Evolutionary conservation across 2,113 vertebrate genomes (phyloP), one percentile per base, ranked within the genome.

Genomic region (Scytalopus superciliaris): DNA sequence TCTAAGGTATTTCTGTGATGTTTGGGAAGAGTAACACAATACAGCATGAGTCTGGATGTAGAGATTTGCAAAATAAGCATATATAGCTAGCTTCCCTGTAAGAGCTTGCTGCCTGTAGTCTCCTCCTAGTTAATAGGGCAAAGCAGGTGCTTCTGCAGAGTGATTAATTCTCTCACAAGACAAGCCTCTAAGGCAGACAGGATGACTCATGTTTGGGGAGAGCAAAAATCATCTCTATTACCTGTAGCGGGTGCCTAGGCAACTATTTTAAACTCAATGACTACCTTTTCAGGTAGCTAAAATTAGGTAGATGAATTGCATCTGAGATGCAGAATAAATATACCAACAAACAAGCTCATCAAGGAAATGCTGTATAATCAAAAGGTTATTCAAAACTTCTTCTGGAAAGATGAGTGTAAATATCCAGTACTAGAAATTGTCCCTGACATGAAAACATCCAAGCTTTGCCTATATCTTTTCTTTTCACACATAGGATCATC

Each of bases 311-410:
- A 70, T 44, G 19, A 90, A 89, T 92, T 92, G 33, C 91, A 89
- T 87, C 64, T 93, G 47, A 87, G 89, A 92, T 47, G 73, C 60
- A 84, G 92, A 81, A 92, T 74, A 97, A 96, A 97, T 70, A 92
- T 21, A 90, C 31, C 80, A 94, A 94, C 76, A 94, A 95, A 87
- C 87, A 96, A 81, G 76, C 86, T 93, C 83, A 95, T 97, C 91
- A 89, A 56, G 22, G 49, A 68, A 94, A 90, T 1, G 56, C 68
- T 93, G 70, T 84, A 62, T 93, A 94, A 94, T 95, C 93, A 94
- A 74, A 94, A 89, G 15, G 56, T 84, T 93, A 50, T 86, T 94
- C 78, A 89, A 80, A 94, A 91, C 62, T n/a, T 69, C 47, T 91
- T 90, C 80, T 89, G 33, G n/a, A 84, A 93, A 93, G 22, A 63